These are phyloP conservation scores for Prunella fulvescens DNA, from an alignment of 2,113 vertebrate genomes.

Conservation along the genomic window DNA sequence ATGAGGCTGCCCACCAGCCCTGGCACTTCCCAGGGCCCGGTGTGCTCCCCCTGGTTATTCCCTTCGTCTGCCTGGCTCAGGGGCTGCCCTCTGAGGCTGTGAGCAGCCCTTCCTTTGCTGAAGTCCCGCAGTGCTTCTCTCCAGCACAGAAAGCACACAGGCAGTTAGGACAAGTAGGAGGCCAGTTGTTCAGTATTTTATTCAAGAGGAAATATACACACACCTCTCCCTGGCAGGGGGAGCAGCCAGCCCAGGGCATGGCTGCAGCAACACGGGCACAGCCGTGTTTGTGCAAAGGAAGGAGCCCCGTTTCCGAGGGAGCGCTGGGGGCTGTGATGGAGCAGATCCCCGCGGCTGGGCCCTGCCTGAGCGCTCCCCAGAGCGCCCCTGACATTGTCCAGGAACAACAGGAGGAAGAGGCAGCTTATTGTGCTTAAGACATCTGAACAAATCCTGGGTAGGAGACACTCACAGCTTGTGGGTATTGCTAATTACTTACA, in stretches of 20 bases:
- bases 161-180: not conserved
- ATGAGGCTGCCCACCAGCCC: not conserved
- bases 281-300: conserved; percentile 63
- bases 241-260: not conserved
- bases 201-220: conserved; percentile 51
- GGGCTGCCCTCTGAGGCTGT: not conserved
- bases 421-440: conserved; percentile 73
- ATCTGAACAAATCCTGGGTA: conserved; percentile 58
- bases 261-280: not conserved
- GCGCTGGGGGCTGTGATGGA: conserved; percentile 17
- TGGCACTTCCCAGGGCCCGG: not conserved
- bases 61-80: not conserved
- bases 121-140: not conserved
- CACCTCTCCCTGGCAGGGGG: conserved; percentile 21
- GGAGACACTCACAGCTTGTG: conserved; percentile 61
- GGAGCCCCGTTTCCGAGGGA: conserved; percentile 28
- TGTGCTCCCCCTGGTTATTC: not conserved
- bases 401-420: not conserved
- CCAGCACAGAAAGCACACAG: not conserved
- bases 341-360: conserved; percentile 4
- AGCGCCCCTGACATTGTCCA: not conserved
- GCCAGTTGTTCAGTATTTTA: conserved; percentile 35
- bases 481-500: conserved; percentile 62
- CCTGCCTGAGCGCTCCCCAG: not conserved
- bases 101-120: not conserved